Base-by-base conservation (phyloP, 2,797 vertebrate genomes). In the Dallia pectoralis region DNA sequence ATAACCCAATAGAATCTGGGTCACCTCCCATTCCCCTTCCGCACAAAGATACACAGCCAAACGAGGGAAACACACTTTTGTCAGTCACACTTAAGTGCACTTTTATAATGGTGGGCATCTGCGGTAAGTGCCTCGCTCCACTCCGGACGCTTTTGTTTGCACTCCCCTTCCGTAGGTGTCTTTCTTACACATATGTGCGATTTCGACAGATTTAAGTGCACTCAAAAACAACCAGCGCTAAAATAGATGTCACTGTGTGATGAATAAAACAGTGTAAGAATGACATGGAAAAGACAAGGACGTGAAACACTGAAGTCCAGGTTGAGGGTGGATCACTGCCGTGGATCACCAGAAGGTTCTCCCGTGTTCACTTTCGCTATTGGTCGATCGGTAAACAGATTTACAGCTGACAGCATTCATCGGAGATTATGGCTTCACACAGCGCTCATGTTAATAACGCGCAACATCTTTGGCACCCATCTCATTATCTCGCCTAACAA, bases 1-100 rank as follows among this genome's bases (percentile, higher is more conserved):
- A 72, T 70, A 71, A 79, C 77, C 69, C 72, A 71, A 56, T 67
- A 48, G 69, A 77, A 73, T 83, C 68, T 73, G 68, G 74, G 71
- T 79, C 77, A 79, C 69, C 70, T 77, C 72, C 75, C 53, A 14
- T 64, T 47, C 29, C 71, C 64, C 65, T 22, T 33, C 49, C 32
- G 66, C 72, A 76, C 77, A 78, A 77, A 74, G 76, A 73, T 49
- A 76, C 74, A 70, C 66, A 53, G 51, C 71, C 48, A 65, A 73
- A 65, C 7, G 62, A 76, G 79, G 70, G 51, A 74, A 75, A 76
- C 67, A 77, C 81, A 81, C 67, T 77, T 69, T 78, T 72, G 69
- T 76, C 72, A 69, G 76, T 77, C 81, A 80, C 70, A 80, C 72
- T 78, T 73, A 78, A 78, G 77, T 78, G 78, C 70, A 72, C 76